These are phyloP conservation scores for Excalfactoria chinensis DNA, from an alignment of 2,113 vertebrate genomes.

Conservation along the genomic window DNA sequence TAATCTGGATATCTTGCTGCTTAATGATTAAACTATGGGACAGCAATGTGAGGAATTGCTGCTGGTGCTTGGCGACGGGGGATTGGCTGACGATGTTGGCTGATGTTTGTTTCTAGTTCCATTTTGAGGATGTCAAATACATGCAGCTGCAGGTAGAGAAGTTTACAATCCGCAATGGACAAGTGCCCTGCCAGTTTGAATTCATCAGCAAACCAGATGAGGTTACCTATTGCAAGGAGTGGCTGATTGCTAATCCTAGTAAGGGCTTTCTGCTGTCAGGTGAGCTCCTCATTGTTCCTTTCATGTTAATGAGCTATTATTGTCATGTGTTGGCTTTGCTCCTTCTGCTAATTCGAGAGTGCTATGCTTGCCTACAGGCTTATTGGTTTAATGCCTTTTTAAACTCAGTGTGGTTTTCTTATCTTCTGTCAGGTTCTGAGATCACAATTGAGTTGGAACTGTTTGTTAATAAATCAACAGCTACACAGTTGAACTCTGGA, in stretches of 20 bases:
- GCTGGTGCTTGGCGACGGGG: background rate
- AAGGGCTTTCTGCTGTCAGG: constrained; percentile 93
- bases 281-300: constrained; percentile 53
- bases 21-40: constrained; percentile 30
- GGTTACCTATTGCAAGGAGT: constrained; percentile 88
- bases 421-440: constrained; percentile 79
- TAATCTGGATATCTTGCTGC: background rate
- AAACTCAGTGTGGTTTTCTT: background rate
- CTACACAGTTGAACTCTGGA: constrained; percentile 88
- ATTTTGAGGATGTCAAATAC: constrained; percentile 91
- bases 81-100: background rate
- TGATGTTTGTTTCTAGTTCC: constrained; percentile 80
- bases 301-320: background rate
- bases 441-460: constrained; percentile 90
- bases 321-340: background rate
- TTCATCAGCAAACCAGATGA: constrained; percentile 95
- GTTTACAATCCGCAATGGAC: constrained; percentile 88
- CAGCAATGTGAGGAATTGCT: background rate
- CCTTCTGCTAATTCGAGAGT: background rate
- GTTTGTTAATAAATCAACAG: constrained; percentile 93
- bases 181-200: constrained; percentile 94
- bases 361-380: background rate
- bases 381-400: background rate
- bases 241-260: constrained; percentile 89
- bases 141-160: constrained; percentile 89